Percentiles rank a stretch among this genome's conserved stretches.
These are phyloP conservation scores for Ascaphus truei DNA, from an alignment of 2,113 vertebrate genomes.

Conservation along the genomic window DNA sequence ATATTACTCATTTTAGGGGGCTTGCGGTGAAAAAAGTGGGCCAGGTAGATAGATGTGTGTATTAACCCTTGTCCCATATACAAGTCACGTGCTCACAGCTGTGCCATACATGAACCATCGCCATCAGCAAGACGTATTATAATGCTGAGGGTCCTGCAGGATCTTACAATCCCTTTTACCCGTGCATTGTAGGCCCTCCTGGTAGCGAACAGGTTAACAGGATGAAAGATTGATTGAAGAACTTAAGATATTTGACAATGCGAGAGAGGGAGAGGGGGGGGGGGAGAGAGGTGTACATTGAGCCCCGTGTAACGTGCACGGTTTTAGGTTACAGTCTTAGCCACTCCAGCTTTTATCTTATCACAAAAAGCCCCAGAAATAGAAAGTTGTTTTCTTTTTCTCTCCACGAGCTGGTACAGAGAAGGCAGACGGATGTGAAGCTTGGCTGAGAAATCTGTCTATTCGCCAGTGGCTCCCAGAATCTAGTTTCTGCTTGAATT, in stretches of 20 bases:
- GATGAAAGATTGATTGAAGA: not conserved
- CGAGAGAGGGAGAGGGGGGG: not conserved
- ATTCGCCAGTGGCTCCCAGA: not conserved
- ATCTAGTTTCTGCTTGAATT: not conserved
- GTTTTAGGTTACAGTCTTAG: conserved; percentile 32
- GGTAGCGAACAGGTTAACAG: not conserved
- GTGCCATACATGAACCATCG: too few species aligned
- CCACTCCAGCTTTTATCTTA: conserved; percentile 63
- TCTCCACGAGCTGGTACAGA: conserved; percentile 29
- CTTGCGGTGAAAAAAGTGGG: too few species aligned
- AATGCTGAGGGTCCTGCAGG: too few species aligned
- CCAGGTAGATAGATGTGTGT: too few species aligned
- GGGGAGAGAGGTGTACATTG: not conserved
- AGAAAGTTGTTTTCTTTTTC: conserved; percentile 63
- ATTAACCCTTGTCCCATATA: too few species aligned
- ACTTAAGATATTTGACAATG: conserved; percentile 1
- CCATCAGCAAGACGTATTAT: too few species aligned
- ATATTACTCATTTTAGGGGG: too few species aligned
- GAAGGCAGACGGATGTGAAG: conserved; percentile 36
- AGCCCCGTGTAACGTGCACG: conserved; percentile 11
- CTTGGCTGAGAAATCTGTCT: conserved; percentile 3
- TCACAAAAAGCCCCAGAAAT: conserved; percentile 78
- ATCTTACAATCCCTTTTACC: too few species aligned
- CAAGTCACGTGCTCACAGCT: too few species aligned
- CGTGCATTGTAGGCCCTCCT: not conserved